These are phyloP conservation scores for Venusia cambrica DNA, from an alignment of 2,888 invertebrate species.

Conservation along the genomic window DNA sequence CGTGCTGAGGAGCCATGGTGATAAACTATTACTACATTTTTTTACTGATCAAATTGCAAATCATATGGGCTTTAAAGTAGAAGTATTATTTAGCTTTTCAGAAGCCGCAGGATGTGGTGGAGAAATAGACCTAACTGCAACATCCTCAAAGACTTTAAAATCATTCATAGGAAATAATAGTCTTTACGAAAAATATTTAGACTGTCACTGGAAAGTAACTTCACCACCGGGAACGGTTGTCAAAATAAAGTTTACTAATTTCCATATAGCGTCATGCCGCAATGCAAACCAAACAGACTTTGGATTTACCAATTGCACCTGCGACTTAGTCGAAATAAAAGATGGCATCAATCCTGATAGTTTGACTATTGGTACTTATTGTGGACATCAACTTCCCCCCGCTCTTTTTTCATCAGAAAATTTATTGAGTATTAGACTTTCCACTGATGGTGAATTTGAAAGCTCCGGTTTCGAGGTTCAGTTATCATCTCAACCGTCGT, in stretches of 20 bases:
- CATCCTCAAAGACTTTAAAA: constrained; percentile 56
- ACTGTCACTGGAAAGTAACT: constrained; percentile 88
- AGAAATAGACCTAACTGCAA: constrained; percentile 73
- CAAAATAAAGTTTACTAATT: constrained; percentile 77
- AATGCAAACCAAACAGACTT: constrained; percentile 56
- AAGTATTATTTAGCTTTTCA: constrained; percentile 80
- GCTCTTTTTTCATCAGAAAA: constrained; percentile 82
- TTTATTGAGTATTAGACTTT: constrained; percentile 83
- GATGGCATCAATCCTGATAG: constrained; percentile 87
- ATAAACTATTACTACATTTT: constrained; percentile 79
- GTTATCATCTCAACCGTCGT: constrained; percentile 69
- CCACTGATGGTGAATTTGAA: constrained; percentile 80
- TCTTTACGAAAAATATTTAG: constrained; percentile 83
- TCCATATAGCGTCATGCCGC: constrained; percentile 75
- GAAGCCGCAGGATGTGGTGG: constrained; percentile 86
- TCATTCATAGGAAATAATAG: constrained; percentile 56
- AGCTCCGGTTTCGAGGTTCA: constrained; percentile 84
- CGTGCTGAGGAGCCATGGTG: constrained; percentile 81
- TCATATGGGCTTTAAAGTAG: constrained; percentile 80
- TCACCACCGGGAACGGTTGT: constrained; percentile 83
- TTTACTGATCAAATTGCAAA: constrained; percentile 60
- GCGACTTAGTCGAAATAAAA: constrained; percentile 87
- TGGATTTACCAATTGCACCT: constrained; percentile 79
- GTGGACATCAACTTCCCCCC: constrained; percentile 83
- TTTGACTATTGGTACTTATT: constrained; percentile 84